phyloP scores from a whole-genome alignment of 2,888 invertebrate genomes.

The Branchellion lobata region DNA sequence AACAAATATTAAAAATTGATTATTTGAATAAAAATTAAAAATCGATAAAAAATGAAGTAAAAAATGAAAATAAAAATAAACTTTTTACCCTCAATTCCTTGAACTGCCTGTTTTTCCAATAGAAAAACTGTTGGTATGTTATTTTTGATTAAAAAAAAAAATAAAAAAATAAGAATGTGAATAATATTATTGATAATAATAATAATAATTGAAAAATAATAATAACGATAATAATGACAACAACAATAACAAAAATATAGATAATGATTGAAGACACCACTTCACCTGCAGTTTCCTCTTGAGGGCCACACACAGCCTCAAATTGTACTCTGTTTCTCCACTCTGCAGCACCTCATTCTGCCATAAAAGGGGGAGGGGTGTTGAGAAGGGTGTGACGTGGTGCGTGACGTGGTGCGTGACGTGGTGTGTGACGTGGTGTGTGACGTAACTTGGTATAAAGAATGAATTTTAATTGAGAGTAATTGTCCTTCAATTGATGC shows the following conservation, averaged over 20 bases:
- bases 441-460: too few species aligned
- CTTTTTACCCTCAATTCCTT: conserved; percentile 67
- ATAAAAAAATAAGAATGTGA: conserved; percentile 20
- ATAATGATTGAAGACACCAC: too few species aligned
- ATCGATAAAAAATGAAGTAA: background rate
- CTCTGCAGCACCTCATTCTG: conserved; percentile 69
- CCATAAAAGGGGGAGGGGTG: conserved; percentile 53
- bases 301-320: conserved; percentile 80
- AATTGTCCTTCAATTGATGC: too few species aligned
- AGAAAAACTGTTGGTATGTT: conserved; percentile 81
- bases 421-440: background rate
- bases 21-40: background rate
- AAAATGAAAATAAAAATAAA: background rate
- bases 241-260: too few species aligned
- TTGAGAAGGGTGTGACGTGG: background rate
- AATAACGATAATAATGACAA: too few species aligned
- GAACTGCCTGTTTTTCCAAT: conserved; percentile 82
- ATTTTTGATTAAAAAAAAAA: too few species aligned
- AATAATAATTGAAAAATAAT: too few species aligned
- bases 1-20: too few species aligned
- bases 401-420: too few species aligned
- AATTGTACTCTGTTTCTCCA: conserved; percentile 75
- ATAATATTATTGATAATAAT: background rate
- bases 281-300: conserved; percentile 61
- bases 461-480: too few species aligned